These are phyloP conservation scores for Macroteleia sp. DNA, from an alignment of 2,888 invertebrate genomes.

Conservation along the genomic window DNA sequence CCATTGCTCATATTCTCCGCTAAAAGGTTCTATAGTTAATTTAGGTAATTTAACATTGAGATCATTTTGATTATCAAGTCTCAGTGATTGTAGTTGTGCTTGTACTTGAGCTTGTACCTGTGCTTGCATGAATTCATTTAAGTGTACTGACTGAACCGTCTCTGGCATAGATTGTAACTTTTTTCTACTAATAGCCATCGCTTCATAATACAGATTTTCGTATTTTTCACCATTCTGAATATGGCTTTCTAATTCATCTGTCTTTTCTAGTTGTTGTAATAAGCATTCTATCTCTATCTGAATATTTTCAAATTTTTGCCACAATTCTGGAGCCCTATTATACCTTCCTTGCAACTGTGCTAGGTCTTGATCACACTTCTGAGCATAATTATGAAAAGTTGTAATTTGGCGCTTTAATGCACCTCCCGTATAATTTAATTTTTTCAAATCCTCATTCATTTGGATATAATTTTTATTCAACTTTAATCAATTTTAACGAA, in stretches of 20 bases:
- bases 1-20: slow-evolving; percentile 23
- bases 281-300: neutral
- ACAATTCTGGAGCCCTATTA: neutral
- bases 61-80: neutral
- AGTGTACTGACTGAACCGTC: too few species aligned
- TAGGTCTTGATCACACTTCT: neutral
- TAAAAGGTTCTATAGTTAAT: slow-evolving; percentile 19
- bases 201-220: neutral
- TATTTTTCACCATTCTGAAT: neutral
- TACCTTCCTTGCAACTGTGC: slow-evolving; percentile 2
- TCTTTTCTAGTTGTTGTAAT: neutral
- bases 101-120: neutral
- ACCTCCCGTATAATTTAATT: too few species aligned
- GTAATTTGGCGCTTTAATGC: too few species aligned
- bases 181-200: neutral
- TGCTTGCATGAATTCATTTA: too few species aligned
- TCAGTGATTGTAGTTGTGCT: neutral
- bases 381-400: neutral
- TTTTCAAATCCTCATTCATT: too few species aligned
- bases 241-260: neutral
- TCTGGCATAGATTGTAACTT: neutral
- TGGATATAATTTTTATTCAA: too few species aligned
- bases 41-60: neutral
- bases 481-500: too few species aligned
- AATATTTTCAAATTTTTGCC: neutral